Evolutionary conservation across 2,888 invertebrate genomes (phyloP), one percentile per base, ranked within the genome.

Genomic region (Pomacea canaliculata): DNA sequence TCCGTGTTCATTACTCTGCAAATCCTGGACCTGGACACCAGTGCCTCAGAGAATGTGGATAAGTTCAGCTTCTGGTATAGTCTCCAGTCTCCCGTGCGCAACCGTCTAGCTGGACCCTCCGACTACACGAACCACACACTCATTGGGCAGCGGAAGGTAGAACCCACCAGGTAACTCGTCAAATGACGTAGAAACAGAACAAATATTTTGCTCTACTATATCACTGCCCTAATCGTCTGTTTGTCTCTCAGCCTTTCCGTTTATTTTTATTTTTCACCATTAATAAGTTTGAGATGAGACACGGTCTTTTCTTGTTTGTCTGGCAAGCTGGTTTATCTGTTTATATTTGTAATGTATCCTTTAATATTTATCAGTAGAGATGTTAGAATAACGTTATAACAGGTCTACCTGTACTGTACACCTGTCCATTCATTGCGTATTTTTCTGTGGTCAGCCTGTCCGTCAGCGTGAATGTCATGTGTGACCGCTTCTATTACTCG

Each of bases 401-500:
- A 10, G 51, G 1, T 0, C 51, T 56, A 16, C 10, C 51, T 56
- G 51, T 56, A 10, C 51, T 16, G 16, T 10, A 56, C 51, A 8
- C 16, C 8, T 56, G 51, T 16, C 51, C 51, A 13, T 56, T 16
- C 16, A 56, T 56, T 16, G 51, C 2, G 37, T 37, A 37, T 37
- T 37, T 37, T 16, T 10, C 16, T 67, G 18, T 27, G 71, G 75
- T 10, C 80, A 84, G 84, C 16, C 66, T 84, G 62, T 62, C 60
- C 13, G 49, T 83, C 5, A 71, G 70, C 0, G 73, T 83, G 59
- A 71, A 73, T 7, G 80, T 79, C 5, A 79, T 73, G 67, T 85
- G 85, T 73, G 83, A 82, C 62, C 73, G 76, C 7, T 78, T 77
- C 77, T 85, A 79, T 78, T 85, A 83, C 75, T 79, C 77, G 16